phyloP scores from a whole-genome alignment of 2,797 vertebrate species.

The Amphiprion clarkii region DNA sequence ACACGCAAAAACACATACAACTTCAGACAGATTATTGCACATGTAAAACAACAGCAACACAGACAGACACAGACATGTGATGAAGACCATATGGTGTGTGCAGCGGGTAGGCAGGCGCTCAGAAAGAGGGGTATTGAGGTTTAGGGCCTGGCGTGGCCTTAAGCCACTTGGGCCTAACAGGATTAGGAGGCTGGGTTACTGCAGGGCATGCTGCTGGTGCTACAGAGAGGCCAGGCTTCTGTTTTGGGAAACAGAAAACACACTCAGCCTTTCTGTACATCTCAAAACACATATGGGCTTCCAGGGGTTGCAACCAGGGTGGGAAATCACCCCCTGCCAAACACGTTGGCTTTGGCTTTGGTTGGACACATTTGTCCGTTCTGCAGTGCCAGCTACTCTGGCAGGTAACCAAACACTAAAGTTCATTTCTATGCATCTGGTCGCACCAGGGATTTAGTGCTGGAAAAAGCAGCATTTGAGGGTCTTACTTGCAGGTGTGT shows the following conservation, averaged over 20 bases:
- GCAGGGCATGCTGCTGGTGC: constrained; percentile 65
- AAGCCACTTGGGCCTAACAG: constrained; percentile 84
- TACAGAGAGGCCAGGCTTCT: constrained; percentile 54
- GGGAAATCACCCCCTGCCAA: constrained; percentile 41
- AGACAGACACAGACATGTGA: constrained; percentile 45
- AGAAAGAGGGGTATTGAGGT: constrained; percentile 76
- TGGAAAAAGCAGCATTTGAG: not conserved
- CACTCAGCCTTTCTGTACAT: constrained; percentile 34
- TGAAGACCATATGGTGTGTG: constrained; percentile 71
- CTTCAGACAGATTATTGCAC: constrained; percentile 54
- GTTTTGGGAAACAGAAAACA: constrained; percentile 35
- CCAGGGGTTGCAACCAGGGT: constrained; percentile 17
- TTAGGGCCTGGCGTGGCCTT: constrained; percentile 75
- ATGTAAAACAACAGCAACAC: constrained; percentile 46
- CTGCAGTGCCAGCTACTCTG: constrained; percentile 28
- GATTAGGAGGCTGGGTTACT: constrained; percentile 82
- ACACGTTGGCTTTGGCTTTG: constrained; percentile 34
- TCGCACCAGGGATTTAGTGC: not conserved
- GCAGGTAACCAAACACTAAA: constrained; percentile 15
- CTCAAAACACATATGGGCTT: constrained; percentile 41
- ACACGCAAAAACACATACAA: constrained; percentile 15
- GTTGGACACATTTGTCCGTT: constrained; percentile 9
- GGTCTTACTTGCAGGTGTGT: constrained; percentile 37
- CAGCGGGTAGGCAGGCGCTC: constrained; percentile 45
- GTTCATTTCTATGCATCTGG: constrained; percentile 32